These are phyloP conservation scores for Apostichopus japonicus DNA, from an alignment of 35 echinoderm and acorn worm species.

Conservation along the genomic window DNA sequence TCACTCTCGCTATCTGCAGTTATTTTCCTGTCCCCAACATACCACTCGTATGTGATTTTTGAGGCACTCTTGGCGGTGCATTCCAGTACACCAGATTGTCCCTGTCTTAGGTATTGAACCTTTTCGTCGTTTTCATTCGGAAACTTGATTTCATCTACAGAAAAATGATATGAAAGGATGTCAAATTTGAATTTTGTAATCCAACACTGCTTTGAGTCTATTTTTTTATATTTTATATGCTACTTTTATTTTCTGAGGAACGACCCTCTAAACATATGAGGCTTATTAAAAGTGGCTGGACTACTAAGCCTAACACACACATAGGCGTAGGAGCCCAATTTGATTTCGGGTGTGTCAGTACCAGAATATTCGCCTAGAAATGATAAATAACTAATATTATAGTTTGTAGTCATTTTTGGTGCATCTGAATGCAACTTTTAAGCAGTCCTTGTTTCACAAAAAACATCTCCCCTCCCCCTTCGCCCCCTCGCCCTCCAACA, in stretches of 20 bases:
- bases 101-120: not conserved
- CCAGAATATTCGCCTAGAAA: no score
- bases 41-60: not conserved
- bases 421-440: no score
- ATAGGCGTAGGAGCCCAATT: no score
- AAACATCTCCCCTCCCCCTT: no score
- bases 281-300: not conserved
- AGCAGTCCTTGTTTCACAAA: no score
- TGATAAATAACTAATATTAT: no score
- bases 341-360: no score
- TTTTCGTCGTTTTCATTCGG: not conserved
- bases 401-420: no score
- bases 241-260: not conserved
- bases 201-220: not conserved
- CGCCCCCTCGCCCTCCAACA: no score
- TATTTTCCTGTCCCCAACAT: not conserved
- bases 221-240: not conserved
- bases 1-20: not conserved
- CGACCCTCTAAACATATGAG: not conserved
- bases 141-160: constrained; percentile 8
- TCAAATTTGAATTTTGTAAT: not conserved
- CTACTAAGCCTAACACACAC: no score
- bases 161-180: not conserved
- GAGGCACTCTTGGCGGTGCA: not conserved
- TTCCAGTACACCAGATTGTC: not conserved